A percentile compares a stretch with the other conserved stretches of the same genome.
Evolutionary conservation across 2,888 invertebrate genomes (phyloP).

Genomic region (Galerucella nymphaeae): DNA sequence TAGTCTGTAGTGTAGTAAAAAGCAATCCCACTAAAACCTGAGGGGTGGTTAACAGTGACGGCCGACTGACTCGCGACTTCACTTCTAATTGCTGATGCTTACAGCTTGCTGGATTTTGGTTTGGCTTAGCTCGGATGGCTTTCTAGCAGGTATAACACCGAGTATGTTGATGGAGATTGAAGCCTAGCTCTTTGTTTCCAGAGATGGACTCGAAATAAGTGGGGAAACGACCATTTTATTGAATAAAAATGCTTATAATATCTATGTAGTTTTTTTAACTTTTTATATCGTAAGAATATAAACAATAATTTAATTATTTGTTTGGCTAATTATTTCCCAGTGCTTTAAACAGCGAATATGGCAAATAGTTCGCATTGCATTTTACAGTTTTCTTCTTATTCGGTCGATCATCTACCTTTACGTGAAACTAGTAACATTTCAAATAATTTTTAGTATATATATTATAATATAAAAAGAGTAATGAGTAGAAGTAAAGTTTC

Average conservation of each 20-base stretch:
- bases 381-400: constrained; percentile 7
- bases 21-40: constrained; percentile 62
- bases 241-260: too few species aligned
- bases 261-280: too few species aligned
- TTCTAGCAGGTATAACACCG: constrained; percentile 40
- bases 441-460: too few species aligned
- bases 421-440: too few species aligned
- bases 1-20: constrained; percentile 51
- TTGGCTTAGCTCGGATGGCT: constrained; percentile 39
- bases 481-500: not conserved
- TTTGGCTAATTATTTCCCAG: not conserved
- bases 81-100: constrained; percentile 58
- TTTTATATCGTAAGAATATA: too few species aligned
- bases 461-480: too few species aligned
- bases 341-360: constrained; percentile 21
- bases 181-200: constrained; percentile 27
- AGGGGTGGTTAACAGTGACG: constrained; percentile 34
- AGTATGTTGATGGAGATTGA: constrained; percentile 43
- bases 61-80: constrained; percentile 47
- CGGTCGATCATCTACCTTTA: too few species aligned
- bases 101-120: constrained; percentile 37
- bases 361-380: constrained; percentile 28
- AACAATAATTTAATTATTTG: not conserved
- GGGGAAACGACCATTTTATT: not conserved
- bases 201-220: not conserved